Evolutionary conservation across 2,888 invertebrate species (phyloP).

Genomic region (Hoplodrina ambigua): DNA sequence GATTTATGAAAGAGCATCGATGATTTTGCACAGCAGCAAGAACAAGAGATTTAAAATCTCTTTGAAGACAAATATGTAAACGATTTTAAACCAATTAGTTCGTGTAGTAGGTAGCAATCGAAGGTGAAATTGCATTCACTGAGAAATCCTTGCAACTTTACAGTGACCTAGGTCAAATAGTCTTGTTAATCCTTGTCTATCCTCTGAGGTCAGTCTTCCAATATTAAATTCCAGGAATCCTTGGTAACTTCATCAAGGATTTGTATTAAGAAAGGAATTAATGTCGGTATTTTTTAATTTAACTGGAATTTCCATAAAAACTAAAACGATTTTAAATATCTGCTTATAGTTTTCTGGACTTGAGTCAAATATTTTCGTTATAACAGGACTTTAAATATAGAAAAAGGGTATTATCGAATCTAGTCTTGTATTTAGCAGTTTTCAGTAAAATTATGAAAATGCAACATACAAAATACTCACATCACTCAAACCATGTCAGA

Average conservation of each 20-base stretch:
- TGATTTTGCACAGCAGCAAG: too few species aligned
- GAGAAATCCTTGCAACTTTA: conserved; percentile 24
- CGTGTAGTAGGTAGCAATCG: background rate
- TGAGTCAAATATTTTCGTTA: too few species aligned
- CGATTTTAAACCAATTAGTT: background rate
- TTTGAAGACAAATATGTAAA: conserved; percentile 13
- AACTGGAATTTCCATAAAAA: background rate
- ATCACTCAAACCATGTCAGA: too few species aligned
- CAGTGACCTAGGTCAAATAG: conserved; percentile 8
- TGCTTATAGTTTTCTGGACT: too few species aligned
- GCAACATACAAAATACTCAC: too few species aligned
- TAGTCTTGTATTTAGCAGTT: too few species aligned
- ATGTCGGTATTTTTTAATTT: background rate
- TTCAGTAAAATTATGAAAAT: too few species aligned
- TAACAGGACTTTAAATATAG: too few species aligned
- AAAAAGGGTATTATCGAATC: too few species aligned
- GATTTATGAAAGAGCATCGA: too few species aligned
- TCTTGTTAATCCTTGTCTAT: conserved; percentile 16
- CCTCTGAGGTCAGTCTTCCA: background rate
- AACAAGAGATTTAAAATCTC: too few species aligned
- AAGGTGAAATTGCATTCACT: conserved; percentile 28
- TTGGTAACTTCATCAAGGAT: conserved; percentile 14
- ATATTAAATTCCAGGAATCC: conserved; percentile 15
- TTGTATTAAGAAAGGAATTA: background rate
- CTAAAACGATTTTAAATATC: background rate